Conservation (phyloP, 2,113 vertebrate species). For the Lasiurus borealis region DNA sequence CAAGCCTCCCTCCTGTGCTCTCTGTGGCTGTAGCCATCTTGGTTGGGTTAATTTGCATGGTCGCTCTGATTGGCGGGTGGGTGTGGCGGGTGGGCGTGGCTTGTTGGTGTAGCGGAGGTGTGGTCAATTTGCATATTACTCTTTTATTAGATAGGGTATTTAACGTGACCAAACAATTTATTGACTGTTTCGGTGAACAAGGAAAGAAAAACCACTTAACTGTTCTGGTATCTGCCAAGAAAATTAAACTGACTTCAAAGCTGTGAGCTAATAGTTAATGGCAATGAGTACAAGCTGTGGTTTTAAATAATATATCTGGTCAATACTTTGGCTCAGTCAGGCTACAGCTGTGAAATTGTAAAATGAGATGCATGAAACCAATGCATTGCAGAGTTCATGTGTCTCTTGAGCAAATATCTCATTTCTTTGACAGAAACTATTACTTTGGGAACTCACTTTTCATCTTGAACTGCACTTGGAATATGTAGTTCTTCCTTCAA, state of each 20-base stretch:
- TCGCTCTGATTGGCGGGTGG: too few relatives aligned
- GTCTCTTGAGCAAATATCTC: slow-evolving; percentile 56
- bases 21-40: too few relatives aligned
- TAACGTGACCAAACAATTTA: slow-evolving; percentile 54
- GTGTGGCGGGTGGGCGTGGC: too few relatives aligned
- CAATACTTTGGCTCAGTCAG: slow-evolving; percentile 53
- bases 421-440: slow-evolving; percentile 57
- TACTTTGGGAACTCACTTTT: slow-evolving; percentile 49
- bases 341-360: slow-evolving; percentile 55
- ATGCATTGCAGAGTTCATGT: slow-evolving; percentile 14
- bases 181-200: slow-evolving; percentile 59
- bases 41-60: too few relatives aligned
- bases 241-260: slow-evolving; percentile 69
- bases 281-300: slow-evolving; percentile 63
- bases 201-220: slow-evolving; percentile 59
- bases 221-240: slow-evolving; percentile 59
- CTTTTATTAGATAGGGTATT: background rate
- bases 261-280: slow-evolving; percentile 57
- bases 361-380: slow-evolving; percentile 55
- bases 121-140: too few relatives aligned
- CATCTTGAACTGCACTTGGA: slow-evolving; percentile 56
- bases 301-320: slow-evolving; percentile 61
- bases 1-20: too few relatives aligned
- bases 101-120: too few relatives aligned
- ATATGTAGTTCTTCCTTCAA: slow-evolving; percentile 69